These are phyloP conservation scores for Rhamnusium bicolor DNA, from an alignment of 2,888 invertebrate species.

Conservation along the genomic window DNA sequence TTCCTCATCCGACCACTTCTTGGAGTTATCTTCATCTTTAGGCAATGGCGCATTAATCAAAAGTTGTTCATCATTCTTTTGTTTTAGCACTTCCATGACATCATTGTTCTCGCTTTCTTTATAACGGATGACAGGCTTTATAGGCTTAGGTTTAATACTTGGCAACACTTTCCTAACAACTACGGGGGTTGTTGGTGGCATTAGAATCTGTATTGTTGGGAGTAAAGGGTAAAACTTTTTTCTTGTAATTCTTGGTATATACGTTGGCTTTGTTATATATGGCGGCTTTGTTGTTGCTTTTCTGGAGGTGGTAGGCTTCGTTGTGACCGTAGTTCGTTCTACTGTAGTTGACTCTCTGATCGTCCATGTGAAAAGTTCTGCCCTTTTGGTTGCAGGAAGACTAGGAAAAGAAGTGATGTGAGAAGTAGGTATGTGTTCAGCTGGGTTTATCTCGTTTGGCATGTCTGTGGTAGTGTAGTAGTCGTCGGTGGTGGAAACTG, in stretches of 20 bases:
- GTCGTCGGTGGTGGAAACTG: slow-evolving; percentile 22
- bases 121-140: neutral
- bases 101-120: neutral
- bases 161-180: slow-evolving; percentile 37
- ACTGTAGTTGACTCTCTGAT: neutral
- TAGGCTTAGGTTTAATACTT: neutral
- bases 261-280: neutral
- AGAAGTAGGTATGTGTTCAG: slow-evolving; percentile 35
- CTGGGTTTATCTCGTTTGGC: neutral
- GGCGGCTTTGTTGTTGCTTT: slow-evolving; percentile 5
- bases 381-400: neutral
- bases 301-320: neutral
- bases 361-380: slow-evolving; percentile 40
- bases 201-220: slow-evolving; percentile 39
- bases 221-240: neutral
- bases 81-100: slow-evolving; percentile 30
- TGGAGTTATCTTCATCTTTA: slow-evolving; percentile 23
- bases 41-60: slow-evolving; percentile 19
- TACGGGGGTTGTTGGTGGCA: slow-evolving; percentile 40
- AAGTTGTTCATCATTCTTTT: slow-evolving; percentile 38
- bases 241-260: slow-evolving; percentile 10
- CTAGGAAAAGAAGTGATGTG: slow-evolving; percentile 36
- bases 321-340: neutral
- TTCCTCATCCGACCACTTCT: slow-evolving; percentile 42
- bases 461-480: slow-evolving; percentile 17